Evolutionary conservation across 2,797 vertebrate genomes (phyloP).

Genomic region (Syndactyla subalaris): DNA sequence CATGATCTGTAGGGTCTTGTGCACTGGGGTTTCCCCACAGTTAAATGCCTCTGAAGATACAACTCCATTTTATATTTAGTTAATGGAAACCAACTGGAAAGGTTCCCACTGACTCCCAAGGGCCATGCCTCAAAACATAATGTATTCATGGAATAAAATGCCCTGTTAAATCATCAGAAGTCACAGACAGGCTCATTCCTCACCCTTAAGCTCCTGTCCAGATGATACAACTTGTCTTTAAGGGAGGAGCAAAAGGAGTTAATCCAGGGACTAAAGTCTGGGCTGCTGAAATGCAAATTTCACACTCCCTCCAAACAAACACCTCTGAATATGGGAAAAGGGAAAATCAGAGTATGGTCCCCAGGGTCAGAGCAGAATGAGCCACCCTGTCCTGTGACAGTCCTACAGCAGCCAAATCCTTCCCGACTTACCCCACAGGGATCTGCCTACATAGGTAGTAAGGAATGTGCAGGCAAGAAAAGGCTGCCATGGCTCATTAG

Average conservation of each 20-base stretch:
- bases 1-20: neutral
- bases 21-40: neutral
- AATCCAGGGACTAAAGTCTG: neutral
- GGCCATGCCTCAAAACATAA: neutral
- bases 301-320: neutral
- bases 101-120: neutral
- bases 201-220: neutral
- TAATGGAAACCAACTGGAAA: conserved; percentile 19
- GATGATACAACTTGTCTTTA: neutral
- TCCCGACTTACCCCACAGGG: neutral
- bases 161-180: neutral
- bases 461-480: conserved; percentile 15
- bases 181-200: neutral
- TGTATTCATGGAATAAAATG: neutral
- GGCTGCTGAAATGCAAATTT: neutral
- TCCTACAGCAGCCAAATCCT: neutral
- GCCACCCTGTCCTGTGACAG: neutral
- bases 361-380: neutral
- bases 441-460: neutral
- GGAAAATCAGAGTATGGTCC: neutral
- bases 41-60: neutral
- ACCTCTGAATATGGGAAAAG: neutral
- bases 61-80: neutral
- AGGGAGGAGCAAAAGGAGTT: neutral
- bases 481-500: neutral